phyloP scores from a whole-genome alignment of 1,140 invertebrate species.

The Nebria ingens region DNA sequence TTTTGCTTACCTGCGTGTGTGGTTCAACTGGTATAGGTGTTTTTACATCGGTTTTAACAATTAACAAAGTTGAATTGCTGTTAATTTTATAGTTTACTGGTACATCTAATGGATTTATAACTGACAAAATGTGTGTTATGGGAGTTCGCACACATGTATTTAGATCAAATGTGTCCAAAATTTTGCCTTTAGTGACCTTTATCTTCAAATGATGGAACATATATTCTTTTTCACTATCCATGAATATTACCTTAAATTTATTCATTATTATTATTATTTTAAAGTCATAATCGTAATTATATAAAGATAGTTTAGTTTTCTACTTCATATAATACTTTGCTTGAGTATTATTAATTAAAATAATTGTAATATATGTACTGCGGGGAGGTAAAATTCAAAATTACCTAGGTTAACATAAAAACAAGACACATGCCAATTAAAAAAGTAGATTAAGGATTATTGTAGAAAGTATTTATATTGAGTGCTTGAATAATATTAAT shows the following conservation, averaged over 20 bases:
- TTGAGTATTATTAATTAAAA: no score
- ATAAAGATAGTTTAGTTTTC: no score
- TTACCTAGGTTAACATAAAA: no score
- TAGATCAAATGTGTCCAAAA: background rate
- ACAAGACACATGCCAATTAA: no score
- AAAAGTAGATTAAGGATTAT: no score
- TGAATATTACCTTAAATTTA: conserved; percentile 1
- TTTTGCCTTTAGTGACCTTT: background rate
- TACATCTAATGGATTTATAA: background rate
- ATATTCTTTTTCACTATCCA: background rate
- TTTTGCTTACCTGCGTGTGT: background rate
- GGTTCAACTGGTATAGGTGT: background rate
- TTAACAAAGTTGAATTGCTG: background rate
- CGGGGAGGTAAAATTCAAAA: no score
- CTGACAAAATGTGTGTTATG: background rate
- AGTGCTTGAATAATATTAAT: no score
- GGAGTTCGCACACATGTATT: background rate
- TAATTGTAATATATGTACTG: no score
- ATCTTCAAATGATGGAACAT: background rate
- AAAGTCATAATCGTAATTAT: no score
- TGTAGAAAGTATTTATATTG: no score
- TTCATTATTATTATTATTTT: background rate
- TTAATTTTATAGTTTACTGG: background rate
- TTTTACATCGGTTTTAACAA: background rate
- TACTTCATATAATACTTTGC: no score